Percentiles rank a stretch among this genome's conserved stretches.
These are phyloP conservation scores for Calliopsis andreniformis DNA, from an alignment of 1,140 invertebrate species.

Conservation along the genomic window DNA sequence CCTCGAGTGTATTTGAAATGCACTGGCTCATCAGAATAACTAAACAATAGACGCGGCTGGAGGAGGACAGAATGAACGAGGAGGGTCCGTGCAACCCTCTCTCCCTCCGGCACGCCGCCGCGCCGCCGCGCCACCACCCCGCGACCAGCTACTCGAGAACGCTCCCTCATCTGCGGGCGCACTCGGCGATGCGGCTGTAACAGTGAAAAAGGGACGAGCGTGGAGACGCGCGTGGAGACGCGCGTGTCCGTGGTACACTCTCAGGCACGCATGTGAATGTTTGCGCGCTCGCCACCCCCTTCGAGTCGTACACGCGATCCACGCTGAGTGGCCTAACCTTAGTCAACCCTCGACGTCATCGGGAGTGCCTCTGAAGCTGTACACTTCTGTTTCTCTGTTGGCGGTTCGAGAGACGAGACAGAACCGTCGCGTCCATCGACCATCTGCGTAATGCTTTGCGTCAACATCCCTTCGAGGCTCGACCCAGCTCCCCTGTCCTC, in stretches of 20 bases:
- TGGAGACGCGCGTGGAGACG: not conserved
- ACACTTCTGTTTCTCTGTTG: constrained; percentile 56
- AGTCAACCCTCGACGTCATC: constrained; percentile 69
- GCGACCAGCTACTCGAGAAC: constrained; percentile 49
- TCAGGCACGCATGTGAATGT: constrained; percentile 36
- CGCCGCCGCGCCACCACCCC: not conserved
- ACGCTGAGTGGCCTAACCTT: constrained; percentile 62
- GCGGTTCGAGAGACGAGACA: constrained; percentile 48
- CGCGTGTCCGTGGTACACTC: constrained; percentile 26
- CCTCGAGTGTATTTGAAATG: constrained; percentile 65
- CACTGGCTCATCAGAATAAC: constrained; percentile 72
- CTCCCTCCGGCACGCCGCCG: not conserved
- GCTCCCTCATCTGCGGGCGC: constrained; percentile 34
- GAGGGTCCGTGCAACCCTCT: constrained; percentile 17
- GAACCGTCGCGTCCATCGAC: constrained; percentile 56
- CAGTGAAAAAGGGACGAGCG: constrained; percentile 42
- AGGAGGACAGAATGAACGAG: constrained; percentile 30
- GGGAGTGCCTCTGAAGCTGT: constrained; percentile 49
- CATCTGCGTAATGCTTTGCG: constrained; percentile 68
- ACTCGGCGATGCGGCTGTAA: constrained; percentile 54
- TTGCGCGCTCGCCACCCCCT: constrained; percentile 24
- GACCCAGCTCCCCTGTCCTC: not conserved
- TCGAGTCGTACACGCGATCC: constrained; percentile 44
- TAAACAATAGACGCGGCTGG: constrained; percentile 67
- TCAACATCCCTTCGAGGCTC: constrained; percentile 60